Evolutionary conservation across 2,888 invertebrate species (phyloP).

Genomic region (Eupeodes luniger): DNA sequence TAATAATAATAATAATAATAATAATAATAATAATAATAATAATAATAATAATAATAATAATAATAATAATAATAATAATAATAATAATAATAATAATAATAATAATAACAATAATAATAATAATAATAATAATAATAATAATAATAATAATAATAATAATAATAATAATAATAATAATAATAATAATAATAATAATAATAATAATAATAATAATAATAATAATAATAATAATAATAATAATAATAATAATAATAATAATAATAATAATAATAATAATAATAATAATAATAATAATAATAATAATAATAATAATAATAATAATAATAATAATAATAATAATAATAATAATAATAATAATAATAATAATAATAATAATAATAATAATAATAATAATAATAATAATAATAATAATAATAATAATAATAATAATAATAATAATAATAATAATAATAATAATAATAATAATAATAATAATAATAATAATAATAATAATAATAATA

Average conservation of each 20-base stretch:
- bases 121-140: constrained; percentile 31
- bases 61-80: constrained; percentile 36
- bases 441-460: constrained; percentile 38
- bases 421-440: constrained; percentile 36
- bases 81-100: constrained; percentile 34
- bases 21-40: constrained; percentile 39
- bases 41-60: constrained; percentile 36
- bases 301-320: constrained; percentile 8
- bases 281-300: constrained; percentile 21
- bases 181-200: constrained; percentile 34
- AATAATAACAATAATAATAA: constrained; percentile 25
- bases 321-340: constrained; percentile 3
- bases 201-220: constrained; percentile 33
- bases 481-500: constrained; percentile 11
- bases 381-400: constrained; percentile 38
- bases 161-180: constrained; percentile 31
- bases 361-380: constrained; percentile 36
- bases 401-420: constrained; percentile 32
- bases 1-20: constrained; percentile 13
- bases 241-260: constrained; percentile 28
- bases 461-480: constrained; percentile 31
- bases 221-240: constrained; percentile 33
- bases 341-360: constrained; percentile 30
- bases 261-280: constrained; percentile 32
- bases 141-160: constrained; percentile 35